Evolutionary conservation across 2,888 invertebrate species (phyloP), one percentile per base, ranked within the genome.

Genomic region (Tetranychus piercei): DNA sequence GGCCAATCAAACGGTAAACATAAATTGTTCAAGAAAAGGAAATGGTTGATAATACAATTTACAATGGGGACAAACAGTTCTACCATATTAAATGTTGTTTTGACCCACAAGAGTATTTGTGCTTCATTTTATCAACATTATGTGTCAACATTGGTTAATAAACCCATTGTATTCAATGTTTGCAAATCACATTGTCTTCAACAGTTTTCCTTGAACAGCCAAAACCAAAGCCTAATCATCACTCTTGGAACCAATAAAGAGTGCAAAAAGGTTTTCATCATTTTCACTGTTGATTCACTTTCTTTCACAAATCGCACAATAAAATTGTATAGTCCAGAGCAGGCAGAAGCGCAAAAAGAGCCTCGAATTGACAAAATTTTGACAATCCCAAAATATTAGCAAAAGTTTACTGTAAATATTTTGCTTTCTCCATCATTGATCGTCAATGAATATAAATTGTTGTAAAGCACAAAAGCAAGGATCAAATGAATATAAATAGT

Each of bases 351-450:
- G 34, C 3, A 34, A 34, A 34, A 34, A 34, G 34, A 34, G 34
- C 34, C 34, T 34, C 34, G 1, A 55, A 55, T 55, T 55, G 11
- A 55, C 55, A 55, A 55, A 15, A 55, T 55, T 55, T 55, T 55
- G 55, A 55, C 55, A 55, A 55, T 55, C 55, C 55, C 55, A 55
- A 15, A 55, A 55, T 15, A 55, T 15, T 9, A 55, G 55, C 55
- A 55, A 55, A 45, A 55, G 55, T 55, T 55, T 55, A 55, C 55
- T 55, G 55, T 55, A 55, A 55, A 55, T 55, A 55, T 55, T 55
- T 55, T 55, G 9, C 15, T 55, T 55, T 55, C 55, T 15, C 15
- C 55, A 55, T 55, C 55, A 55, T 15, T 55, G 55, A 55, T 55
- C 55, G 55, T 2, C 15, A 15, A 55, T 55, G 55, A 55, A 55